These are phyloP conservation scores for Apogon hyalosoma DNA, from an alignment of 2,797 vertebrate species.

Conservation along the genomic window DNA sequence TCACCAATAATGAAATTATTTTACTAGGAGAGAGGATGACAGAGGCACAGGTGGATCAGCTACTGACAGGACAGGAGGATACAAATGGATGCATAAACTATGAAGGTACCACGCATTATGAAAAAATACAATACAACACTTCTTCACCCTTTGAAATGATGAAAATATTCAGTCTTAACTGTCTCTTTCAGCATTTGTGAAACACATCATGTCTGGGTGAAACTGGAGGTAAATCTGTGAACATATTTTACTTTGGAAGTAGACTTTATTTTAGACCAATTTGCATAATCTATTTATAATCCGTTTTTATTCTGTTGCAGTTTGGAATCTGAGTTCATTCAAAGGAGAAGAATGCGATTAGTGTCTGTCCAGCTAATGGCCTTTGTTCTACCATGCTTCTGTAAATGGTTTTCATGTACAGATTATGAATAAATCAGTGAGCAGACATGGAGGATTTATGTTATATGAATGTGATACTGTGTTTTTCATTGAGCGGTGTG, in stretches of 20 bases:
- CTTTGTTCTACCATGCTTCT: too few species aligned
- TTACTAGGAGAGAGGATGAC: conserved; percentile 41
- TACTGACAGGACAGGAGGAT: conserved; percentile 44
- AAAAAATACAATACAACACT: not conserved
- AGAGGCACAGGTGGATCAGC: conserved; percentile 28
- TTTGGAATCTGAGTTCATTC: not conserved
- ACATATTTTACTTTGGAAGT: too few species aligned
- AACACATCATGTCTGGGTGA: conserved; percentile 30
- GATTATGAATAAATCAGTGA: too few species aligned
- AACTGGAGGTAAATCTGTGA: not conserved
- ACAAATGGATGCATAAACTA: conserved; percentile 40
- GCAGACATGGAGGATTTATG: too few species aligned
- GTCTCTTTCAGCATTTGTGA: conserved; percentile 29
- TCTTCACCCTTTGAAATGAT: too few species aligned
- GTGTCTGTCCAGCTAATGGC: too few species aligned
- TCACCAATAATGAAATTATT: not conserved
- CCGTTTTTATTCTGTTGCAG: too few species aligned
- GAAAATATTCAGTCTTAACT: too few species aligned
- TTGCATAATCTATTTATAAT: too few species aligned
- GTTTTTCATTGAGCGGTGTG: too few species aligned
- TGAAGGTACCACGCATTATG: conserved; percentile 24
- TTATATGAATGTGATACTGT: too few species aligned
- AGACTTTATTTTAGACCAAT: not conserved
- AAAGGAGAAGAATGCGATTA: not conserved
- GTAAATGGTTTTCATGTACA: too few species aligned